phyloP scores from a whole-genome alignment of 1,140 invertebrate genomes.

The Uloborus diversus region DNA sequence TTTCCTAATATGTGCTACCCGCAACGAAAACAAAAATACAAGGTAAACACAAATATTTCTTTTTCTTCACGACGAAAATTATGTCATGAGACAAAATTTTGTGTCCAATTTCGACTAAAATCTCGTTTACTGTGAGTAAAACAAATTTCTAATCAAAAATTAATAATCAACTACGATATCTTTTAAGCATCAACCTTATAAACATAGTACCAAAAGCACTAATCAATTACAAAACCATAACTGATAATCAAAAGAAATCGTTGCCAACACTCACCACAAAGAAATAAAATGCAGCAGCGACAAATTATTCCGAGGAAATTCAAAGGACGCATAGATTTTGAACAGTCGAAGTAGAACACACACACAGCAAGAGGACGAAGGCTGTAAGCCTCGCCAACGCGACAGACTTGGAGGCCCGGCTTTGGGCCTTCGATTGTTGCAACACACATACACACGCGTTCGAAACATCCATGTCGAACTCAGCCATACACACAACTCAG shows the following conservation, averaged over 20 bases:
- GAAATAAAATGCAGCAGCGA: background rate
- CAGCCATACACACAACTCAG: conserved; percentile 19
- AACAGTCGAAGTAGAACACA: conserved; percentile 21
- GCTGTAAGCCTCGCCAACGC: conserved; percentile 7
- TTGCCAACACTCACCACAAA: conserved; percentile 7
- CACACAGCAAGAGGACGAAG: conserved; percentile 19
- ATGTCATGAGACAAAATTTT: too few relatives aligned
- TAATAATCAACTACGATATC: too few relatives aligned
- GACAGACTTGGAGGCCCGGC: conserved; percentile 30
- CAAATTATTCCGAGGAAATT: conserved; percentile 15
- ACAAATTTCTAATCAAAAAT: too few relatives aligned
- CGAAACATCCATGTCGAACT: conserved; percentile 30
- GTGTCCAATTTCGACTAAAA: too few relatives aligned
- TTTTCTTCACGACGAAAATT: too few relatives aligned
- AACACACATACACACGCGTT: conserved; percentile 41
- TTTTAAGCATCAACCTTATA: too few relatives aligned
- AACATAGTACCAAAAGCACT: background rate
- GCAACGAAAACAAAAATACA: too few relatives aligned
- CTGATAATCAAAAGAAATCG: background rate
- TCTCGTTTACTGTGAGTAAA: too few relatives aligned
- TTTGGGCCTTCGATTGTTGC: conserved; percentile 47
- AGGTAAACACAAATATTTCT: too few relatives aligned
- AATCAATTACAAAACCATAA: background rate
- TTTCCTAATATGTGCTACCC: too few relatives aligned
- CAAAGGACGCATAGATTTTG: conserved; percentile 21